Evolutionary conservation across 2,797 vertebrate genomes (phyloP), one percentile per base, ranked within the genome.

Genomic region (Poecilia picta): DNA sequence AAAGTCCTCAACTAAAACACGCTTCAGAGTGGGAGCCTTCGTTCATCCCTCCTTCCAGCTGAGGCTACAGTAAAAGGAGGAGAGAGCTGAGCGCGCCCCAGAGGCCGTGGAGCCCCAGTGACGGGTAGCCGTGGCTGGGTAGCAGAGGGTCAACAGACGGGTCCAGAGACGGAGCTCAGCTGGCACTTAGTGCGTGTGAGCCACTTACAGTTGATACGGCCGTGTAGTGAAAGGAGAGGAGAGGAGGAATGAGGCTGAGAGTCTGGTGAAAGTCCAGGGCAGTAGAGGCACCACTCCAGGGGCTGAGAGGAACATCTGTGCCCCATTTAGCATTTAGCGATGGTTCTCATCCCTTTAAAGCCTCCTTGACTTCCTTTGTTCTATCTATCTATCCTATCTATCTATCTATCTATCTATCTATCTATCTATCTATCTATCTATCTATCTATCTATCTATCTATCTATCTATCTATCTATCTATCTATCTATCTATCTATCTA

Each of bases 251-350:
- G 84, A 89, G 85, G 83, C 82, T 85, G 90, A 91, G 88, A 89
- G 91, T 85, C 83, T 91, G 91, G 88, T 92, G 85, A 89, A 89
- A 84, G 88, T 91, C 90, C 89, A 93, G 92, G 85, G 87, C 88
- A 91, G 89, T 33, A 64, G 53, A 89, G 87, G 85, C 87, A 83
- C 85, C 88, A 93, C 92, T 94, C 92, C 84, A 88, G 91, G 91
- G 94, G 89, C 86, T 4, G 51, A 87, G 76, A 86, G 75, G 82
- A 94, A 94, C 94, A 94, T 93, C 94, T 94, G 94, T 92, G 94
- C 87, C 92, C 94, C 89, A 93, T 92, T 93, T 96, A 96, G 95
- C 89, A 92, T 92, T 93, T 96, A 96, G 95, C 94, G 92, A 92
- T 89, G 95, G 96, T 95, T 96, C 94, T 85, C 84, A 84, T 76